These are phyloP conservation scores for Drosophila jambulina DNA, from an alignment of 1,140 invertebrate genomes.

Conservation along the genomic window DNA sequence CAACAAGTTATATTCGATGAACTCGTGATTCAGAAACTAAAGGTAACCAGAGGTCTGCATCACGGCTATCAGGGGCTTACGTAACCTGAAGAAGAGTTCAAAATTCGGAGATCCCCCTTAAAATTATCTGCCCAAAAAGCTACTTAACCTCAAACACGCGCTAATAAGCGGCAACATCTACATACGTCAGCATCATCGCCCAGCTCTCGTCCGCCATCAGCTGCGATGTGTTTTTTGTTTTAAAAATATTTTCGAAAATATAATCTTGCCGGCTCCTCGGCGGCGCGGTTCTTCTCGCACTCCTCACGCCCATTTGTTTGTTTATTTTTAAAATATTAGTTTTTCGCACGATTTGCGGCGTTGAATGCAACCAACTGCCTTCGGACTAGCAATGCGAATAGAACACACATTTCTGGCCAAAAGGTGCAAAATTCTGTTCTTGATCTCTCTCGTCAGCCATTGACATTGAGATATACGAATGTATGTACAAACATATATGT, in stretches of 20 bases:
- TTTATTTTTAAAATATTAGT: conserved; percentile 79
- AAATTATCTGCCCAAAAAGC: neutral
- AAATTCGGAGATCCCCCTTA: conserved; percentile 5
- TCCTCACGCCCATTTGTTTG: conserved; percentile 49
- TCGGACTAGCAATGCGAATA: neutral
- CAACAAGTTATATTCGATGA: conserved; percentile 46
- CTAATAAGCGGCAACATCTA: conserved; percentile 28
- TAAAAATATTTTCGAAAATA: conserved; percentile 79
- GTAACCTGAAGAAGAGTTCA: conserved; percentile 39
- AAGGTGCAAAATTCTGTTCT: conserved; percentile 21
- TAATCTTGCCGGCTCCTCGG: conserved; percentile 64
- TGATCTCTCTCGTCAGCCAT: neutral
- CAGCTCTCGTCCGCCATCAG: conserved; percentile 22
- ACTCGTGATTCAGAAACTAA: conserved; percentile 8
- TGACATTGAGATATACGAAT: neutral
- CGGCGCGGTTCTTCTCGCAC: conserved; percentile 28
- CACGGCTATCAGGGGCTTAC: conserved; percentile 30
- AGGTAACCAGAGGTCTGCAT: neutral
- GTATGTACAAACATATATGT: too few relatives aligned
- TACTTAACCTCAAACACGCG: conserved; percentile 61
- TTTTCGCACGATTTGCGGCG: conserved; percentile 69
- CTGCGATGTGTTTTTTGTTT: conserved; percentile 55
- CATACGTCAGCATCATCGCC: conserved; percentile 24
- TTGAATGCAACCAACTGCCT: conserved; percentile 24
- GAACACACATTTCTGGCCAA: neutral